Evolutionary conservation across 1,140 invertebrate genomes (phyloP), one percentile per base, ranked within the genome.

Genomic region (Drosophila sturtevanti): DNA sequence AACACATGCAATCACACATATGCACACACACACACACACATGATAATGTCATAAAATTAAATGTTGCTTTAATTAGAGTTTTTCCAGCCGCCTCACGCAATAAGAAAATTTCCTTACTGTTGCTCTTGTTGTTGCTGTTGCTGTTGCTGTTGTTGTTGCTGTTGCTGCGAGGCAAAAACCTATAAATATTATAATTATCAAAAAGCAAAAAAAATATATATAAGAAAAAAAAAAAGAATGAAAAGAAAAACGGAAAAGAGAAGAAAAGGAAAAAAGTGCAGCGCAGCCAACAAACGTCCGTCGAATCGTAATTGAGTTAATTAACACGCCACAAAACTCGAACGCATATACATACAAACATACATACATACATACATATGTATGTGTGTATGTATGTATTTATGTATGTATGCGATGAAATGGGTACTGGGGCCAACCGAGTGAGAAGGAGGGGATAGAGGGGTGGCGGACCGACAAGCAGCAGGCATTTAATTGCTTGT

Each of bases 21-120:
- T 37, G 41, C 14, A 54, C 56, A 68, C 82, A 84, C 76, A 89
- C 77, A 89, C 73, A 79, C 77, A 77, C 79, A 84, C 84, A 89
- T 89, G 85, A 89, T 89, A 89, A 89, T 89, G 84, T 89, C 84
- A 89, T 89, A 89, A 89, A 89, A 89, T 89, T 89, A 89, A 89
- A 89, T 89, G 78, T 44, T 48, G 70, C 76, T 80, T 89, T 89
- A 89, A 89, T 89, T 84, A 89, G 77, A 76, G 76, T 89, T 89
- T 87, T 89, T 89, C 72, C 77, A 80, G 84, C 48, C 35, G 54
- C 60, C 67, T 64, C 60, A 51, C 27, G 22, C 52, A 77, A 56
- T 34, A 72, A 87, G 81, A 77, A 86, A 79, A 76, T 71, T 77
- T 85, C 48, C 73, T 85, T 70, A 37, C 67, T 66, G 72, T 44